Evolutionary conservation across 2,113 vertebrate genomes (phyloP).

Genomic region (Speoplatyrhinus poulsoni): DNA sequence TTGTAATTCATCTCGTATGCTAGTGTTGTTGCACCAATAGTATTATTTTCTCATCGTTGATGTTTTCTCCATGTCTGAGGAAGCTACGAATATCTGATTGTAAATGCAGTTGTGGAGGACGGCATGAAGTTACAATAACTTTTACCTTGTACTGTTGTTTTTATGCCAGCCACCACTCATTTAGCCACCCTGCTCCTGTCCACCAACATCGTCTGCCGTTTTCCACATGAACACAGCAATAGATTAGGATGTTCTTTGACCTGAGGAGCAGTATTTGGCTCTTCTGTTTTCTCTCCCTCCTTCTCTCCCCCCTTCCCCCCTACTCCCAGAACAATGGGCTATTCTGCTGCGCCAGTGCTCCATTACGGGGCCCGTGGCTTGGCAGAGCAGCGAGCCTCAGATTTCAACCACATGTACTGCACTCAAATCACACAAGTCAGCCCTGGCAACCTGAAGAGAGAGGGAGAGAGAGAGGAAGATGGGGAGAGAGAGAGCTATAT

Average conservation of each 20-base stretch:
- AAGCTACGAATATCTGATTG: no score
- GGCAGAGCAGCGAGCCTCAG: conserved; percentile 84
- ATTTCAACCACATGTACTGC: conserved; percentile 98
- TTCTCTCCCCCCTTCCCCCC: background rate
- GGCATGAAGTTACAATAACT: no score
- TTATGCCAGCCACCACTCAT: no score
- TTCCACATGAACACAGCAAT: background rate
- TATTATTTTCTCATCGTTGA: no score
- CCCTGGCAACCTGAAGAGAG: conserved; percentile 82
- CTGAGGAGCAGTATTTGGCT: conserved; percentile 46
- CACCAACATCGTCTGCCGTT: no score
- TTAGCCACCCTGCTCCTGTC: no score
- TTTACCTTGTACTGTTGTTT: no score
- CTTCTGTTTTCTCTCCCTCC: conserved; percentile 15
- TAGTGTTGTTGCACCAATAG: no score
- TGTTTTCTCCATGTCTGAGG: no score
- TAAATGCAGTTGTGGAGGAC: no score
- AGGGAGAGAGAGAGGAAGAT: conserved; percentile 57
- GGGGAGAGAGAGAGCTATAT: no score
- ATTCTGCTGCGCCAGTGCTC: conserved; percentile 84
- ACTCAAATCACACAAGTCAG: conserved; percentile 86
- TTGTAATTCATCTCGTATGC: no score
- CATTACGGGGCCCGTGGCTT: conserved; percentile 86
- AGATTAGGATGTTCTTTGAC: conserved; percentile 71
- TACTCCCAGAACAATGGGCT: conserved; percentile 85